A percentile compares a stretch with the other conserved stretches of the same genome.
Evolutionary conservation across 2,888 invertebrate species (phyloP).

Genomic region (Galerucella nymphaeae): DNA sequence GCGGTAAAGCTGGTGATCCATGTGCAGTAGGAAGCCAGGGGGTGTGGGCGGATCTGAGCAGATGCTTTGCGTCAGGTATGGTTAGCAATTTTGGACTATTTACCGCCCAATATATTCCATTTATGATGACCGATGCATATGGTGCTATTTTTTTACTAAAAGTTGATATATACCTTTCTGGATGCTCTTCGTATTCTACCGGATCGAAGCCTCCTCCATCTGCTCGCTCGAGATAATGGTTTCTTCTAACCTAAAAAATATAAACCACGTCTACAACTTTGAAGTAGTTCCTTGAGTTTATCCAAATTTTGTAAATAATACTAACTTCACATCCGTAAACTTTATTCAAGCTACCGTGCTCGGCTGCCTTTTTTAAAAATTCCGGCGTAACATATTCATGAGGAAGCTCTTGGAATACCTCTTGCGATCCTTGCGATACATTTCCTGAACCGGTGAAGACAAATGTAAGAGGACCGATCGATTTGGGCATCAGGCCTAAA

Average conservation of each 20-base stretch:
- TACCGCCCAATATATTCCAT: slow-evolving; percentile 99
- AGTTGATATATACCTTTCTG: slow-evolving; percentile 93
- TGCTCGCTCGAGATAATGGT: slow-evolving; percentile 92
- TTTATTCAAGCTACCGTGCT: slow-evolving; percentile 96
- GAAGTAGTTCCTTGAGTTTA: too few species aligned
- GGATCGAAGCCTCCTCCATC: slow-evolving; percentile 93
- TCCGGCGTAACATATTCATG: slow-evolving; percentile 97
- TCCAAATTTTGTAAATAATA: neutral
- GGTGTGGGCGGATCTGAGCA: slow-evolving; percentile 87
- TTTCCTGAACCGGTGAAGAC: slow-evolving; percentile 99
- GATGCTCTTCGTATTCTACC: slow-evolving; percentile 88
- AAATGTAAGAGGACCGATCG: slow-evolving; percentile 96
- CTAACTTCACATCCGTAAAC: slow-evolving; percentile 93
- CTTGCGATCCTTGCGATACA: slow-evolving; percentile 91
- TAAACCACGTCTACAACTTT: neutral
- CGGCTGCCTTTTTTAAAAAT: slow-evolving; percentile 93
- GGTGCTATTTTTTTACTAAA: slow-evolving; percentile 98
- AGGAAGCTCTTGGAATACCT: slow-evolving; percentile 96
- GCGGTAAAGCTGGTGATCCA: slow-evolving; percentile 88
- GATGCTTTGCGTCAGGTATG: slow-evolving; percentile 96
- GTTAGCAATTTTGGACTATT: slow-evolving; percentile 95
- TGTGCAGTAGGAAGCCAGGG: slow-evolving; percentile 94
- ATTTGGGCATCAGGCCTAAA: slow-evolving; percentile 94
- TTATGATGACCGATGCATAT: slow-evolving; percentile 95
- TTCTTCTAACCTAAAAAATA: slow-evolving; percentile 69